Evolutionary conservation across 2,888 invertebrate genomes (phyloP), one percentile per base, ranked within the genome.

Genomic region (Rhogogaster chlorosoma): DNA sequence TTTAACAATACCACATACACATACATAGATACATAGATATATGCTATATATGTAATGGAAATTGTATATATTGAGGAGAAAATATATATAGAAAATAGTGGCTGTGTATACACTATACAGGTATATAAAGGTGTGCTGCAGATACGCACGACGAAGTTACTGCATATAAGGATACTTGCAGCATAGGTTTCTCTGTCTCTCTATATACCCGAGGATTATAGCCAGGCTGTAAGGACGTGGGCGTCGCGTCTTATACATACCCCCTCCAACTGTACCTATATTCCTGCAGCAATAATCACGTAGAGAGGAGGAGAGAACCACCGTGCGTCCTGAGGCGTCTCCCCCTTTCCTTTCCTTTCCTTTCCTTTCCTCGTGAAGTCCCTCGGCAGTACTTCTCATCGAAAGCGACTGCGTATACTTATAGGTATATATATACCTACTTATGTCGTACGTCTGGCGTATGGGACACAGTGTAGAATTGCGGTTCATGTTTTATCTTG

Each of bases 401-500:
- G 53, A 53, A 53, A 53, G n/a, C 53, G 53, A 53, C 53, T 45
- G 38, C 9, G 2, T 49, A 49, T n/a, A 53, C n/a, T 70, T 73
- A 6, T 36, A 22, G 22, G 42, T 22, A 7, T 42, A 42, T 42
- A 42, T 22, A 36, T 15, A 38, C 1, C 15, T 38, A 70, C 18
- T n/a, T 15, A 32, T 32, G 10, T 18, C 36, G 42, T 38, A 42
- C 12, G 15, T 38, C 5, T 42, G 26, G 18, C 4, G 22, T 32
- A 32, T 32, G 12, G 32, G 12, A 26, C 32, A 10, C 42, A 22
- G 73, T 32, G 15, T 57, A 29, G 38, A 80, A 80, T 64, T 83
- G 67, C 83, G 49, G 67, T 83, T 80, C 49, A 88, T 88, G 88
- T 89, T 88, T 88, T 91, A 90, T 90, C 91, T 91, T 70, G 67